A percentile compares a stretch with the other conserved stretches of the same genome.
phyloP scores from a whole-genome alignment of 2,888 invertebrate species.

The Unio pictorum region DNA sequence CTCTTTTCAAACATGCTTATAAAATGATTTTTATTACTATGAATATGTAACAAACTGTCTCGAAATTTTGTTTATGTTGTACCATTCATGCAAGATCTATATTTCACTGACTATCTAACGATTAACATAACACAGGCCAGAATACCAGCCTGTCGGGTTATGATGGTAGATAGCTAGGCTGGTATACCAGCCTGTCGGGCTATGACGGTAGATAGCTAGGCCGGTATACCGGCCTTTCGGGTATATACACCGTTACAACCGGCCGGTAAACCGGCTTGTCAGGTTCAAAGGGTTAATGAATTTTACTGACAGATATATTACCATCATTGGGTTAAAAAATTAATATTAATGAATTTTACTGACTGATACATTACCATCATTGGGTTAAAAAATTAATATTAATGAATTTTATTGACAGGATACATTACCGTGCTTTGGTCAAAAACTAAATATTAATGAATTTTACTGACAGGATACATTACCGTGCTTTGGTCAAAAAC shows the following conservation, averaged over 20 bases:
- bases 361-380: not conserved
- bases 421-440: not conserved
- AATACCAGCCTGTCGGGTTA: too few relatives aligned
- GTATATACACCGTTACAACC: too few relatives aligned
- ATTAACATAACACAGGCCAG: too few relatives aligned
- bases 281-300: too few relatives aligned
- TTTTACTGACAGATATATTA: not conserved
- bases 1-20: not conserved
- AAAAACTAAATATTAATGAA: not conserved
- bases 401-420: not conserved
- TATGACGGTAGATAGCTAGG: too few relatives aligned
- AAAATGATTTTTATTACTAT: not conserved
- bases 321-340: not conserved
- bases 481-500: constrained; percentile 70
- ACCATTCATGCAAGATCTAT: too few relatives aligned
- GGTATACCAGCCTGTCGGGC: too few relatives aligned
- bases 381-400: not conserved
- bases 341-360: not conserved
- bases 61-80: too few relatives aligned
- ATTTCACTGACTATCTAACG: too few relatives aligned
- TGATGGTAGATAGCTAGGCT: too few relatives aligned
- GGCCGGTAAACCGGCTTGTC: too few relatives aligned
- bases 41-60: not conserved
- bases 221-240: too few relatives aligned
- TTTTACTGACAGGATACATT: not conserved